Evolutionary conservation across 1,140 invertebrate species (phyloP).

Genomic region (Aricia agestis): DNA sequence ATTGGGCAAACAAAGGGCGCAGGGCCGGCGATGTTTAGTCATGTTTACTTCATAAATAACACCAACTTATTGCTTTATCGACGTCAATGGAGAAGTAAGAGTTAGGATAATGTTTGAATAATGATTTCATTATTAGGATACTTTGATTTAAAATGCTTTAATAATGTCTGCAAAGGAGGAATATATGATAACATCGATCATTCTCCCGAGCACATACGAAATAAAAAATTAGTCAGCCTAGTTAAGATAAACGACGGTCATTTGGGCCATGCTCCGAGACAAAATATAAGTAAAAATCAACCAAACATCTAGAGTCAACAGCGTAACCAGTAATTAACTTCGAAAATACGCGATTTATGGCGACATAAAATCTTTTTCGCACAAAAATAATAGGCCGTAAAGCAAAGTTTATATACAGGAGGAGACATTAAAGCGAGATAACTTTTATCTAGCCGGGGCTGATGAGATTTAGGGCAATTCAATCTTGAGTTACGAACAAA

Average conservation of each 20-base stretch:
- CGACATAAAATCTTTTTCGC: background rate
- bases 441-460: conserved; percentile 16
- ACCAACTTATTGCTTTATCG: conserved; percentile 21
- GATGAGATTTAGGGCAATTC: conserved; percentile 25
- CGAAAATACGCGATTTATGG: background rate
- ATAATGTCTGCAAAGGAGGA: too few species aligned
- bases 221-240: too few species aligned
- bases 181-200: too few species aligned
- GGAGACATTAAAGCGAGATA: background rate
- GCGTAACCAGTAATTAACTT: background rate
- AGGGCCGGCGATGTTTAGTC: background rate
- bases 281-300: background rate
- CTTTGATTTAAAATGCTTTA: too few species aligned
- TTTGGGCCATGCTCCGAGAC: background rate
- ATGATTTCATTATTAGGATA: too few species aligned
- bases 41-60: conserved; percentile 37
- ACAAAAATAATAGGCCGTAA: conserved; percentile 3
- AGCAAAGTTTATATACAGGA: background rate
- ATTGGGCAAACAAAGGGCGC: background rate
- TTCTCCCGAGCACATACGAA: too few species aligned
- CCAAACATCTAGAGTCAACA: background rate
- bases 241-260: too few species aligned
- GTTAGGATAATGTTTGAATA: conserved; percentile 5
- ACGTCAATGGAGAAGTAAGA: background rate
- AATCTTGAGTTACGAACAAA: conserved; percentile 31